phyloP scores from a whole-genome alignment of 2,113 vertebrate genomes.

The Calidris pygmaea region DNA sequence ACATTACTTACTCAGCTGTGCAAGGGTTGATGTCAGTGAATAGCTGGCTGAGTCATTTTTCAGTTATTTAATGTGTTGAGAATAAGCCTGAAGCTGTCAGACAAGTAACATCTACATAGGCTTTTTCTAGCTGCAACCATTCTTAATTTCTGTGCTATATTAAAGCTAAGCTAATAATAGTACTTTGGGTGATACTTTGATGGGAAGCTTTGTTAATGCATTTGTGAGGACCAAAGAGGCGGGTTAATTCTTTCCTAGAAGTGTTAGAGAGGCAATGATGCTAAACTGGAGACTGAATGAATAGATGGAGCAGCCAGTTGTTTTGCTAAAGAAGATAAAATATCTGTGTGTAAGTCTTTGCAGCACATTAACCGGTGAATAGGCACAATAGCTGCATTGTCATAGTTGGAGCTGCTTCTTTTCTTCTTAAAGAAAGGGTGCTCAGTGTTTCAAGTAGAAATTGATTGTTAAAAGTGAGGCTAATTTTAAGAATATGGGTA shows the following conservation, averaged over 20 bases:
- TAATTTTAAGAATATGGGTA: background rate
- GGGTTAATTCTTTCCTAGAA: background rate
- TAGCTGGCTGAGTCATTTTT: slow-evolving; percentile 42
- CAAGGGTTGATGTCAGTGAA: slow-evolving; percentile 30
- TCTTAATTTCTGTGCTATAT: slow-evolving; percentile 19
- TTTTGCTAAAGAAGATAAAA: background rate
- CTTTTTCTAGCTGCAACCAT: background rate
- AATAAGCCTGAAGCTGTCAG: slow-evolving; percentile 41
- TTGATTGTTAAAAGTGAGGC: background rate
- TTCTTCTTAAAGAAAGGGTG: background rate
- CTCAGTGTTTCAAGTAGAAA: background rate
- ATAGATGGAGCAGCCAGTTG: background rate
- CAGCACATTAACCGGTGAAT: background rate
- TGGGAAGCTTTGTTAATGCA: background rate
- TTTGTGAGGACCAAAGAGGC: background rate
- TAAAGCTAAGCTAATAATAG: slow-evolving; percentile 35
- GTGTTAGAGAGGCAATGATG: background rate
- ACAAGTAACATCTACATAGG: background rate
- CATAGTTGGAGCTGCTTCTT: background rate
- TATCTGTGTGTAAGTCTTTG: background rate
- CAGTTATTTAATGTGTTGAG: slow-evolving; percentile 41
- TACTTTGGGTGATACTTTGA: background rate
- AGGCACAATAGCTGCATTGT: background rate
- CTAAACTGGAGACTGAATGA: background rate
- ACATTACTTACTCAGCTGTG: slow-evolving; percentile 48